Evolutionary conservation across 2,888 invertebrate genomes (phyloP), one percentile per base, ranked within the genome.

Genomic region (Catocala sponsa): DNA sequence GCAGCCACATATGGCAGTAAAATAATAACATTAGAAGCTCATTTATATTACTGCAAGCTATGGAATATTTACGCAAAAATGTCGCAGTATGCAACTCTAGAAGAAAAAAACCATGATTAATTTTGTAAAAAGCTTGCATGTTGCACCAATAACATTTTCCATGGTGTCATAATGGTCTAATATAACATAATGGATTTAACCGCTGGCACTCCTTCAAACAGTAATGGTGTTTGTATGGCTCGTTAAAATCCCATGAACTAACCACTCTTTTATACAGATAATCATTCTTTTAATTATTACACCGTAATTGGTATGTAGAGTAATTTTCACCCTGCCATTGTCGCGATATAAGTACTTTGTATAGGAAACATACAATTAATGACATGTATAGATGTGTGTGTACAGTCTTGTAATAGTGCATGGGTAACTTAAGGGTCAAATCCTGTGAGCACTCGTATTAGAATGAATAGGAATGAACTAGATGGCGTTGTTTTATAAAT

Each of bases 111-210:
- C 2, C 48, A 44, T 44, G 25, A 44, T 62, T 68, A 65, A 74
- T 72, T 59, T 12, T 54, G 46, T 47, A 41, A 32, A 63, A 52
- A 78, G 61, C 76, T 54, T 70, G 70, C 73, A 71, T 63, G 62
- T 68, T 78, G 70, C 70, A 68, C 61, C 35, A 9, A 57, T 68
- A 55, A 72, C 68, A 64, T 69, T 70, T 70, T 69, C 76, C 72
- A 72, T 60, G 59, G 64, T 52, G 56, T 63, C 55, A 9, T 79
- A 68, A 76, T 74, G 65, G 69, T 76, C 53, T 83, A 80, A 83
- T 83, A 77, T 56, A 42, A 64, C 57, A 68, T 85, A 81, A 83
- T 81, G 80, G 81, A 70, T 70, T 70, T 81, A 78, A 80, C 75
- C 61, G 55, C 38, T 55, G 79, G 52, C 87, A 79, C 87, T 74